phyloP scores from a whole-genome alignment of 1,140 invertebrate genomes.

The Zaprionus tsacasi region DNA sequence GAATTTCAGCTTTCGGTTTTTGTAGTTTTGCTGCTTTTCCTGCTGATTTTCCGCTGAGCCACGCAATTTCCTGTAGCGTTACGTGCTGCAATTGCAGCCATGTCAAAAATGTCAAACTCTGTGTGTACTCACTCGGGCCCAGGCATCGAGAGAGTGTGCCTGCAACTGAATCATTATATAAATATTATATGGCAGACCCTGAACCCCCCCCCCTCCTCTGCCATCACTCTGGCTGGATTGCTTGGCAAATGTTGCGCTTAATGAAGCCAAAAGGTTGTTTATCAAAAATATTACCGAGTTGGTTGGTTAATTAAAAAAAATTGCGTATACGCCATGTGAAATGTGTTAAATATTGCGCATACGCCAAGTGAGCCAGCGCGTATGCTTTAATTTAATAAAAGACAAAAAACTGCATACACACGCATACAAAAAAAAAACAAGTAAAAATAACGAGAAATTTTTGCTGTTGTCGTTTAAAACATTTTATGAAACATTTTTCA shows the following conservation, averaged over 20 bases:
- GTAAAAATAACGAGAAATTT: neutral
- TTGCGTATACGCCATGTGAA: constrained; percentile 69
- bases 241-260: constrained; percentile 50
- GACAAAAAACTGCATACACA: constrained; percentile 2
- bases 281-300: constrained; percentile 59
- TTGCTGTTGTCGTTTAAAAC: constrained; percentile 8
- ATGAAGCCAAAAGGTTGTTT: constrained; percentile 34
- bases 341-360: constrained; percentile 53
- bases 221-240: constrained; percentile 5
- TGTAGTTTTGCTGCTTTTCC: constrained; percentile 6
- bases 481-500: constrained; percentile 7
- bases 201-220: neutral
- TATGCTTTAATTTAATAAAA: constrained; percentile 66
- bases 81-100: constrained; percentile 74
- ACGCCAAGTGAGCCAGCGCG: constrained; percentile 58
- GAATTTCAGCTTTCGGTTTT: neutral
- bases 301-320: constrained; percentile 79
- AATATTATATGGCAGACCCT: constrained; percentile 41
- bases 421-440: neutral
- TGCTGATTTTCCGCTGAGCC: constrained; percentile 37
- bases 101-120: constrained; percentile 62
- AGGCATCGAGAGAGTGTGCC: constrained; percentile 9
- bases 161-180: constrained; percentile 67
- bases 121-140: neutral
- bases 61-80: constrained; percentile 64